phyloP scores from a whole-genome alignment of 2,797 vertebrate species.

The Paramormyrops hopkinsi region DNA sequence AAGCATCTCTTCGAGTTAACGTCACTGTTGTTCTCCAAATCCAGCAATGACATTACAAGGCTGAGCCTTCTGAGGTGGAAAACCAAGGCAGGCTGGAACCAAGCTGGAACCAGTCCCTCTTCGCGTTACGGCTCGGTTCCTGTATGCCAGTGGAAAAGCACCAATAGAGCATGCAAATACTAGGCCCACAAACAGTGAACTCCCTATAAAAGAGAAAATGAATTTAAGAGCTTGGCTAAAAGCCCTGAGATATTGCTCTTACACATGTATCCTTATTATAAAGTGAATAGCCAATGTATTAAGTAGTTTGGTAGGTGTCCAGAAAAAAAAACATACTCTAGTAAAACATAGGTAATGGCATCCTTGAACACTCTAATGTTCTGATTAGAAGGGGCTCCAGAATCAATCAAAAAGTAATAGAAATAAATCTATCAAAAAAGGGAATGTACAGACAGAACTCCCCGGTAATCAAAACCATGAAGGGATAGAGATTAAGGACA shows the following conservation, averaged over 20 bases:
- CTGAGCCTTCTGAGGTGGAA: not conserved
- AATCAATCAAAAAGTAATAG: not conserved
- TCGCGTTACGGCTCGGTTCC: not conserved
- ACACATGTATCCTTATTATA: not conserved
- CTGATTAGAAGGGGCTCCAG: not conserved
- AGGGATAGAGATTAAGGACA: not conserved
- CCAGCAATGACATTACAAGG: not conserved
- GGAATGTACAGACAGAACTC: not conserved
- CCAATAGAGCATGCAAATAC: not conserved
- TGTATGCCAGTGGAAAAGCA: not conserved
- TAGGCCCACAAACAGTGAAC: not conserved
- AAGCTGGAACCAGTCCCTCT: not conserved
- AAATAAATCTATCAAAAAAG: not conserved
- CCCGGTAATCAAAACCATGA: not conserved
- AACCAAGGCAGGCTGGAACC: not conserved
- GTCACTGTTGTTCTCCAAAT: not conserved
- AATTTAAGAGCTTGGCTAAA: not conserved
- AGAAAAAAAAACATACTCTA: not conserved
- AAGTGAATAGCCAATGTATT: not conserved
- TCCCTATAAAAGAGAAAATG: not conserved
- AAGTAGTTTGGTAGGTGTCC: not conserved
- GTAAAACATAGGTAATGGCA: not conserved
- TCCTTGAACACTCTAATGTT: not conserved
- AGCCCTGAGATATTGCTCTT: not conserved
- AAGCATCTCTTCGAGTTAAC: not conserved